A percentile compares a stretch with the other conserved stretches of the same genome.
phyloP scores from a whole-genome alignment of 1,140 invertebrate genomes.

The Drosophila takahashii region DNA sequence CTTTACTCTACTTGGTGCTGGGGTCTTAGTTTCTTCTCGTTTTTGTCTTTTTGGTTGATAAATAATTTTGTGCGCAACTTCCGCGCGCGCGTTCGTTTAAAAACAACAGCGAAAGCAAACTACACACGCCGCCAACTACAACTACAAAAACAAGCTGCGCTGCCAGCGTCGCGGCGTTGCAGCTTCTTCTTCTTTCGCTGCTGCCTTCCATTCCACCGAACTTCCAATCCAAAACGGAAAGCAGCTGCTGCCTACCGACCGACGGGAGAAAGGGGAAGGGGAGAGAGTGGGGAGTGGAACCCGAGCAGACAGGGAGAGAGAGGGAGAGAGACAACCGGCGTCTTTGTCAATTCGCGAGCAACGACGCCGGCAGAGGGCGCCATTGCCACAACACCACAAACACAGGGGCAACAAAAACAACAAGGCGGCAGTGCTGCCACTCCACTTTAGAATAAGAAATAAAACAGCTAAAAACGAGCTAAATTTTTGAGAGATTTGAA shows the following conservation, averaged over 20 bases:
- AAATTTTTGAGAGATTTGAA: not conserved
- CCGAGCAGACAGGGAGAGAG: not conserved
- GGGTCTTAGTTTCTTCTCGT: conserved; percentile 16
- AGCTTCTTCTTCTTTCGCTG: conserved; percentile 38
- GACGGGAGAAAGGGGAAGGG: not conserved
- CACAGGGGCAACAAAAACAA: conserved; percentile 16
- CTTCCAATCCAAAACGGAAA: conserved; percentile 47
- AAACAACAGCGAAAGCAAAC: conserved; percentile 73
- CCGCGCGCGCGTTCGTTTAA: conserved; percentile 65
- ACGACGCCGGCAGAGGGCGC: conserved; percentile 47
- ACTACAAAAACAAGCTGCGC: conserved; percentile 47
- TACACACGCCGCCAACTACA: conserved; percentile 62
- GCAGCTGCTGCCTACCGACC: conserved; percentile 32
- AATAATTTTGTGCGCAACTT: conserved; percentile 55
- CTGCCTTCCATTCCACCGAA: conserved; percentile 23
- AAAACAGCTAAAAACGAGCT: not conserved
- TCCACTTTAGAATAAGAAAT: not conserved
- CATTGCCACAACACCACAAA: conserved; percentile 23
- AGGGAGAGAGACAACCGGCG: conserved; percentile 37
- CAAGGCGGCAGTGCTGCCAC: conserved; percentile 1
- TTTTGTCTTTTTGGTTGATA: conserved; percentile 36
- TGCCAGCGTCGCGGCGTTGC: conserved; percentile 39
- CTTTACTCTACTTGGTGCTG: conserved; percentile 37
- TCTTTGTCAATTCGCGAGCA: conserved; percentile 56
- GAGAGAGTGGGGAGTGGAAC: not conserved